Evolutionary conservation across 2,797 vertebrate genomes (phyloP), one percentile per base, ranked within the genome.

Genomic region (Phataginus tricuspis): DNA sequence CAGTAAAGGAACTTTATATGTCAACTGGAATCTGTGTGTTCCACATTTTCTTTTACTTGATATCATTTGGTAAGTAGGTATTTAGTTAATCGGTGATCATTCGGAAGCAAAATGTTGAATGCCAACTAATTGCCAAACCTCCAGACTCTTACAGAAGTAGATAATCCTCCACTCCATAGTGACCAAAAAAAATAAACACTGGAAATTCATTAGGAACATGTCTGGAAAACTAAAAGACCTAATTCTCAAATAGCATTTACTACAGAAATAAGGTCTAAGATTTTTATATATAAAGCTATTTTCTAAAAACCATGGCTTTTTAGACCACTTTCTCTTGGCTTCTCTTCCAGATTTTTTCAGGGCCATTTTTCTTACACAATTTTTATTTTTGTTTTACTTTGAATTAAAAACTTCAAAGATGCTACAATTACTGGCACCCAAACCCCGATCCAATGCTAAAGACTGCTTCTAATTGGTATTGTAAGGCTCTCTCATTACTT

Each of bases 311-410:
- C 23, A 12, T 31, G 84, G 27, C 25, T 90, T 90, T 61, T 77
- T 92, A 86, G 45, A 71, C 23, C 27, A 7, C 63, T 25, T 94
- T 18, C 25, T 13, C n/a, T 79, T 78, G 79, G 21, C 39, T 57
- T 74, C 29, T 37, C 37, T 71, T 53, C 19, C n/a, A 94, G 45
- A 64, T 64, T 34, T 57, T 85, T 74, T 92, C 75, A 66, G 64
- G 72, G 19, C 4, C 61, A 69, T 23, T 86, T 64, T 87, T 90
- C 51, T 57, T 34, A 34, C 2, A 29, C 4, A n/a, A 31, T 85
- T 68, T 92, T 92, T 63, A 37, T 45, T 68, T 86, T 89, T 69
- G 16, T 83, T 61, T 90, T 82, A 86, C 51, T 75, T 84, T 42
- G 31, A 82, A 79, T 45, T 71, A 79, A 34, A 61, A n/a, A 74